A percentile compares a stretch with the other conserved stretches of the same genome.
Conservation (phyloP, 2,888 invertebrate species). For the Dorcus hopei region DNA sequence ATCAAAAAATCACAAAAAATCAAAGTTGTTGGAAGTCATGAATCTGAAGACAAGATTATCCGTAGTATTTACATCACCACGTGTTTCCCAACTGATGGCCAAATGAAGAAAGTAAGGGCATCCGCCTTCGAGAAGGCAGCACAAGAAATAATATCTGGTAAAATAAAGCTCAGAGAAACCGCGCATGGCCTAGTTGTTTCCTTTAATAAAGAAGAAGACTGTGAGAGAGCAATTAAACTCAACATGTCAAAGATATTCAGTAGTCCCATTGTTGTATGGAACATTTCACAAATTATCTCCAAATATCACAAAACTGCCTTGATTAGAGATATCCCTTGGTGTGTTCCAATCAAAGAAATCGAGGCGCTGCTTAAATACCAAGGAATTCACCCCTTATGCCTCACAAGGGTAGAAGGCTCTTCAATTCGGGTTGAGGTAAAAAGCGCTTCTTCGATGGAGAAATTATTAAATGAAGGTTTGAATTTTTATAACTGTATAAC, state of each 20-base stretch:
- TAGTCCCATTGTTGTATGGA: constrained; percentile 47
- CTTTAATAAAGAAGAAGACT: constrained; percentile 45
- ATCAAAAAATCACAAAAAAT: too few species aligned
- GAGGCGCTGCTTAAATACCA: constrained; percentile 48
- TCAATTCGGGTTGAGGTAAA: constrained; percentile 21
- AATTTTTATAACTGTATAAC: constrained; percentile 52
- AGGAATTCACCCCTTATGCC: constrained; percentile 36
- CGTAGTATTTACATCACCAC: constrained; percentile 25
- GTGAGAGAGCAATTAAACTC: constrained; percentile 45
- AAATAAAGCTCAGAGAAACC: constrained; percentile 28
- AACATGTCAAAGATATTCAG: constrained; percentile 47
- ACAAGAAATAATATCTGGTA: constrained; percentile 19
- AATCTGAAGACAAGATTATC: constrained; percentile 1
- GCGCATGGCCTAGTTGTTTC: constrained; percentile 47
- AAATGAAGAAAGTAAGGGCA: constrained; percentile 8
- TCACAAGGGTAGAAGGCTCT: constrained; percentile 11
- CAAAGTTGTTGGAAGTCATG: not conserved
- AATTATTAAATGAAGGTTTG: constrained; percentile 50
- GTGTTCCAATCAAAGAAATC: constrained; percentile 51
- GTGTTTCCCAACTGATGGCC: constrained; percentile 5
- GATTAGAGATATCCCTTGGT: constrained; percentile 53
- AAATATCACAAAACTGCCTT: constrained; percentile 46
- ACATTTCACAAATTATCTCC: constrained; percentile 18
- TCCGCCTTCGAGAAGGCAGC: constrained; percentile 15
- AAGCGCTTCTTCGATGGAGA: constrained; percentile 48